phyloP scores from a whole-genome alignment of 2,797 vertebrate species.

The Harpagifer antarcticus region DNA sequence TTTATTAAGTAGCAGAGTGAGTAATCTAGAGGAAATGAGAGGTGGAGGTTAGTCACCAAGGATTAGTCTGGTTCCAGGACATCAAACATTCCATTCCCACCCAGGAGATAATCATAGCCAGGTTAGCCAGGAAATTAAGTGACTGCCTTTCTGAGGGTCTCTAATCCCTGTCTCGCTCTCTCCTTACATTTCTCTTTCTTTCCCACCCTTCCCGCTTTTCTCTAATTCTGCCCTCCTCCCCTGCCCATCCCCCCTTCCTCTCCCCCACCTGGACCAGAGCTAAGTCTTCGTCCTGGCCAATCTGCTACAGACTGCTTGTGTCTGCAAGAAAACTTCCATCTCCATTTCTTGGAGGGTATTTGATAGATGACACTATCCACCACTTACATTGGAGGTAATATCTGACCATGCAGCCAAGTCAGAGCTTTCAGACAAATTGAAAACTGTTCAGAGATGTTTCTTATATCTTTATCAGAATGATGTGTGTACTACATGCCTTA shows the following conservation, averaged over 20 bases:
- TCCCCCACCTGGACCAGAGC: conserved; percentile 44
- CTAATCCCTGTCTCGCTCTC: conserved; percentile 73
- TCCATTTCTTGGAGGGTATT: conserved; percentile 43
- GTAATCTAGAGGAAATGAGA: conserved; percentile 92
- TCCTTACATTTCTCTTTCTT: conserved; percentile 69
- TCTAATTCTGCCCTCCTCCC: conserved; percentile 20
- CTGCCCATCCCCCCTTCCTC: conserved; percentile 21
- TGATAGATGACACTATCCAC: conserved; percentile 47
- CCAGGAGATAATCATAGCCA: conserved; percentile 87
- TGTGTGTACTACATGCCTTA: background rate
- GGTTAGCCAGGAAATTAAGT: conserved; percentile 86
- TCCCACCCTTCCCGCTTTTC: conserved; percentile 59
- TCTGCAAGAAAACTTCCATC: conserved; percentile 61
- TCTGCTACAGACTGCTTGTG: conserved; percentile 56
- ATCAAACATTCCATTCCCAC: conserved; percentile 91
- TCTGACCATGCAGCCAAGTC: conserved; percentile 47
- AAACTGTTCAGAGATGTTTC: conserved; percentile 35
- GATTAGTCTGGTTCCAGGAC: conserved; percentile 84
- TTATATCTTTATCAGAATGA: conserved; percentile 15
- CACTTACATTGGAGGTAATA: conserved; percentile 34
- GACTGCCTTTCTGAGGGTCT: conserved; percentile 69
- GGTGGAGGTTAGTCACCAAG: conserved; percentile 90
- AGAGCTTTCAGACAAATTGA: conserved; percentile 49
- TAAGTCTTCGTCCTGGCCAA: conserved; percentile 37
- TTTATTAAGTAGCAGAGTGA: conserved; percentile 84